Percentiles rank a stretch among this genome's conserved stretches.
Conservation (phyloP, 2,113 vertebrate species). For the Neotragus pygmaeus region DNA sequence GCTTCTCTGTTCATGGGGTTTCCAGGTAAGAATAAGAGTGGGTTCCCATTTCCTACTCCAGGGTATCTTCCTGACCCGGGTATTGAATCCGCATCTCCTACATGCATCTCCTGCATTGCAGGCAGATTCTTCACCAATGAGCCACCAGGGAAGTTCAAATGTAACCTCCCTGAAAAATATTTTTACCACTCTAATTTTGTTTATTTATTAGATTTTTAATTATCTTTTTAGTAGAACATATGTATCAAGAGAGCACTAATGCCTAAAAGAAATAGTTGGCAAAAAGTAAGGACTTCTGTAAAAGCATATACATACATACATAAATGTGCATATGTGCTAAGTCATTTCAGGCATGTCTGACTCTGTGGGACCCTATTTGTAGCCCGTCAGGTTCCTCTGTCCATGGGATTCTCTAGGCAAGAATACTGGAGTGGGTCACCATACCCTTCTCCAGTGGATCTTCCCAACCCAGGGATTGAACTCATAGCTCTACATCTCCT, state of each 20-base stretch:
- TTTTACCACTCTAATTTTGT: background rate
- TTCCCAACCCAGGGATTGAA: background rate
- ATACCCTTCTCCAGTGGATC: background rate
- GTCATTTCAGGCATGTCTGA: background rate
- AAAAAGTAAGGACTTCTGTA: background rate
- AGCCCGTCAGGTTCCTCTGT: background rate
- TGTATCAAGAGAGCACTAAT: background rate
- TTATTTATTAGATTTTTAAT: background rate
- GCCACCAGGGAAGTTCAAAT: background rate
- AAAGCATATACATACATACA: background rate
- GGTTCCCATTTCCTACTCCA: background rate
- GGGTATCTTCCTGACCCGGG: background rate
- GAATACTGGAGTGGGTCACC: background rate
- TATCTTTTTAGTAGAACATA: background rate
- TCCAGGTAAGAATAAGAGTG: background rate
- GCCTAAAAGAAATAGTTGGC: background rate
- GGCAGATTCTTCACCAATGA: background rate
- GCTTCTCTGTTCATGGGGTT: background rate
- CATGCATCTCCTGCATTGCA: background rate
- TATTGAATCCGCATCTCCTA: rapidly evolving
- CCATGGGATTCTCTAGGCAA: background rate
- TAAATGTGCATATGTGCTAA: background rate
- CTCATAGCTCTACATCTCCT: background rate
- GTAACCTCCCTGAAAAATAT: background rate
- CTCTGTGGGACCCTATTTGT: background rate